Percentiles rank a stretch among this genome's conserved stretches.
These are phyloP conservation scores for Stenurella melanura DNA, from an alignment of 2,888 invertebrate genomes.

Conservation along the genomic window DNA sequence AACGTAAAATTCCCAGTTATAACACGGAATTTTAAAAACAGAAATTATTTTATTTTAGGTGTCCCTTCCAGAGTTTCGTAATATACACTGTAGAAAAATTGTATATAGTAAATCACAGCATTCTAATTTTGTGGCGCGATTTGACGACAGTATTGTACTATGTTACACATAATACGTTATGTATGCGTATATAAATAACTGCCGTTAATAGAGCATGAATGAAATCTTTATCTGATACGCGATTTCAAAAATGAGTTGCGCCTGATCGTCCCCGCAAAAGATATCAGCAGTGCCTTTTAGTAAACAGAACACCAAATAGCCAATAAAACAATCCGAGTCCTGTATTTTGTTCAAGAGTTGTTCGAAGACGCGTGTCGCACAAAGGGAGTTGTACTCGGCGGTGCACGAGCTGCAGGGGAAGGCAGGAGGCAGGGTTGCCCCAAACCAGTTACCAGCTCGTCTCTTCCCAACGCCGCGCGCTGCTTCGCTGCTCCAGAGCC, in stretches of 20 bases:
- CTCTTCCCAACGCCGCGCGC: slow-evolving; percentile 3
- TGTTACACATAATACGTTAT: too few species aligned
- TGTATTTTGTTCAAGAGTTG: slow-evolving; percentile 11
- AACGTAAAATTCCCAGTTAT: too few species aligned
- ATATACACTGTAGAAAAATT: too few species aligned
- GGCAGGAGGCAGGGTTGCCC: slow-evolving; percentile 13
- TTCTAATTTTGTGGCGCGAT: background rate
- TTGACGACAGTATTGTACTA: background rate
- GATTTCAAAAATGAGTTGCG: background rate
- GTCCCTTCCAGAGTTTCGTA: too few species aligned
- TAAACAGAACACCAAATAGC: slow-evolving; percentile 18
- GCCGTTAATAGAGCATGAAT: background rate
- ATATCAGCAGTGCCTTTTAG: slow-evolving; percentile 10
- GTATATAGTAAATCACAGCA: too few species aligned
- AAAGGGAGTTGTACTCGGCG: slow-evolving; percentile 22
- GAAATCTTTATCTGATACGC: background rate
- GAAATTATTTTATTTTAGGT: too few species aligned
- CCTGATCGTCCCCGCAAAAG: background rate
- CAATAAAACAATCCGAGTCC: slow-evolving; percentile 20
- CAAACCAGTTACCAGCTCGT: slow-evolving; percentile 18
- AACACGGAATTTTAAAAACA: too few species aligned
- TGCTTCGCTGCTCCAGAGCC: background rate
- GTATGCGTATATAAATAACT: background rate
- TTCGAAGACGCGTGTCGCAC: slow-evolving; percentile 30
- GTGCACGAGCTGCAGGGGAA: background rate